phyloP scores from a whole-genome alignment of 2,797 vertebrate species.

The Sandelia bainsii region DNA sequence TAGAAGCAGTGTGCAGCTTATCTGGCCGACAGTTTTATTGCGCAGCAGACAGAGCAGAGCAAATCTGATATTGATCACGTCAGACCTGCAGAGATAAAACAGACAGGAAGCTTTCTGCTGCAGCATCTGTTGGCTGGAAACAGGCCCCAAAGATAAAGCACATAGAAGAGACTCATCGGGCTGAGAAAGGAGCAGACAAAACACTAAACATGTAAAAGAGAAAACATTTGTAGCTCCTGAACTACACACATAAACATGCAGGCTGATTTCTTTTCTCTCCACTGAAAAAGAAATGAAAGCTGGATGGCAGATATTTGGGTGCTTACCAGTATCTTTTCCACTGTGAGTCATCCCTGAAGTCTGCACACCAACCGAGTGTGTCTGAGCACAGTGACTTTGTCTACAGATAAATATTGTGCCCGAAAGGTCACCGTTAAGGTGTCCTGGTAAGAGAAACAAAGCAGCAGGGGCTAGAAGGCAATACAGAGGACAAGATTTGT shows the following conservation, averaged over 20 bases:
- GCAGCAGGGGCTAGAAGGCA: not conserved
- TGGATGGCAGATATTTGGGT: not conserved
- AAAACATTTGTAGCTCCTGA: not conserved
- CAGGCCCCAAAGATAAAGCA: not conserved
- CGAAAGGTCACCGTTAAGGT: not conserved
- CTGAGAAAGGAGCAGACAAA: not conserved
- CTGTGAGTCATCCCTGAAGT: slow-evolving; percentile 1
- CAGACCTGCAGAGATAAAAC: slow-evolving; percentile 39
- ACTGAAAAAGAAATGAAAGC: not conserved
- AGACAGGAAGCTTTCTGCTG: slow-evolving; percentile 14
- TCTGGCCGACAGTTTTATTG: slow-evolving; percentile 42
- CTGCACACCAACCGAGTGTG: not conserved
- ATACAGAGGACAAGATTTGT: no score
- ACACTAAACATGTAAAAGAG: not conserved
- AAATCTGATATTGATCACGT: slow-evolving; percentile 33
- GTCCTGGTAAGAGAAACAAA: not conserved
- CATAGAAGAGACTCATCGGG: not conserved
- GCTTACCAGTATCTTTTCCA: not conserved
- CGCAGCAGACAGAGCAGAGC: slow-evolving; percentile 25
- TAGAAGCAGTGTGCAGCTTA: slow-evolving; percentile 17
- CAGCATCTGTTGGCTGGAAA: slow-evolving; percentile 29
- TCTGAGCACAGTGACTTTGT: not conserved
- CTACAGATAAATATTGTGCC: not conserved
- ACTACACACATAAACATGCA: not conserved
- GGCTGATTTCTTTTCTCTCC: not conserved